A percentile compares a stretch with the other conserved stretches of the same genome.
Conservation (phyloP, 2,888 invertebrate species). For the Peribatodes rhomboidaria region DNA sequence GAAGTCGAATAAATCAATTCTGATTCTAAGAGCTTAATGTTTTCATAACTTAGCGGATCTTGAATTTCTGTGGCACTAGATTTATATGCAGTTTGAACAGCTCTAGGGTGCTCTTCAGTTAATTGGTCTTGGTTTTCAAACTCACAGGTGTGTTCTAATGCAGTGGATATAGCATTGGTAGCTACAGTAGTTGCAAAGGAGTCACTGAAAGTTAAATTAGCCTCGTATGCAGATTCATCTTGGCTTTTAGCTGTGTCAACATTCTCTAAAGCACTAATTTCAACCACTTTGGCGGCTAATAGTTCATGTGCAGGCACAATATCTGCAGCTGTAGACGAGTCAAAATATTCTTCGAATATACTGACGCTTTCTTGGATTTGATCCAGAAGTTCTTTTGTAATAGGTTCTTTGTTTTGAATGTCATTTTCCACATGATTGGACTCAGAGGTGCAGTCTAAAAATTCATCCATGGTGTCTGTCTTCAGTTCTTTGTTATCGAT, state of each 20-base stretch:
- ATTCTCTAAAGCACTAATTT: slow-evolving; percentile 25
- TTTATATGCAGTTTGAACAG: neutral
- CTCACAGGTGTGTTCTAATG: neutral
- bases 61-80: neutral
- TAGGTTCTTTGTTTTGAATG: neutral
- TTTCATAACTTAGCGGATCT: neutral
- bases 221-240: neutral
- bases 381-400: slow-evolving; percentile 1
- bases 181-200: slow-evolving; percentile 8
- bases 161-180: slow-evolving; percentile 1
- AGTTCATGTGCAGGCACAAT: slow-evolving; percentile 13
- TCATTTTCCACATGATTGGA: neutral
- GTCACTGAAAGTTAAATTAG: slow-evolving; percentile 13
- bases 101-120: neutral
- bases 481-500: neutral
- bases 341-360: slow-evolving; percentile 33
- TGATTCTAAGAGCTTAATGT: neutral
- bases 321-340: slow-evolving; percentile 29
- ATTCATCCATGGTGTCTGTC: slow-evolving; percentile 12
- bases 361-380: neutral
- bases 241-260: slow-evolving; percentile 6
- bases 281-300: slow-evolving; percentile 19
- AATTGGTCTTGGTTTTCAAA: slow-evolving; percentile 1
- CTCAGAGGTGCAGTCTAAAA: slow-evolving; percentile 29
- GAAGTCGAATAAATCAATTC: neutral